Conservation (phyloP, 2,113 vertebrate genomes). For the Urocitellus parryii region DNA sequence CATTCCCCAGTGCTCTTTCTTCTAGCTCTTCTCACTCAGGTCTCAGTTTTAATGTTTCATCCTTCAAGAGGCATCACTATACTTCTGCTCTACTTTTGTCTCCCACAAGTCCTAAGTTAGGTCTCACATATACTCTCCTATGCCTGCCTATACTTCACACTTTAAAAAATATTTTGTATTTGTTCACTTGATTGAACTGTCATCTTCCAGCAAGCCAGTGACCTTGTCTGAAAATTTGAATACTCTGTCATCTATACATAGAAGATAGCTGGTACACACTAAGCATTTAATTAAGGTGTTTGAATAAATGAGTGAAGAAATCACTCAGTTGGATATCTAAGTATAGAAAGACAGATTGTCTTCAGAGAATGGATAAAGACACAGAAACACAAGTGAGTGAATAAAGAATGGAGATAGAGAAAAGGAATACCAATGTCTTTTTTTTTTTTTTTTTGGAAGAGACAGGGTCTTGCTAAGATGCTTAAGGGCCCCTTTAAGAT, state of each 20-base stretch:
- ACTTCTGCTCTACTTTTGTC: neutral
- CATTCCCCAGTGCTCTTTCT: neutral
- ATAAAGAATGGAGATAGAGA: neutral
- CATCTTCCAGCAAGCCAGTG: neutral
- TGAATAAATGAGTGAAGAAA: constrained; percentile 11
- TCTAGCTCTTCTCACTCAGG: neutral
- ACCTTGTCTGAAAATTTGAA: neutral
- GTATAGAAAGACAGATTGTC: neutral
- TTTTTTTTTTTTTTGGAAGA: neutral
- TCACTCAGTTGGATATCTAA: neutral
- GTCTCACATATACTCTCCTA: neutral
- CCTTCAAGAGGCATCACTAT: neutral
- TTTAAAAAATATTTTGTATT: neutral
- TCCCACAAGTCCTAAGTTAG: neutral
- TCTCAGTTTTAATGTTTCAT: neutral
- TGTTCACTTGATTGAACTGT: neutral
- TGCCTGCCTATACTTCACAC: neutral
- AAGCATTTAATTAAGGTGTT: neutral
- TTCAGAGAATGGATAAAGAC: constrained; percentile 1
- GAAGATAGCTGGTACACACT: neutral
- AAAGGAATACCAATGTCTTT: neutral
- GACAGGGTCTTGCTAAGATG: too few relatives aligned
- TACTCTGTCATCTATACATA: neutral
- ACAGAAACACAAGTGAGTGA: neutral
- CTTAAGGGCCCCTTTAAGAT: too few relatives aligned